Percentiles rank a stretch among this genome's conserved stretches.
phyloP scores from a whole-genome alignment of 1,140 invertebrate species.

The Scaptomyza hsui region DNA sequence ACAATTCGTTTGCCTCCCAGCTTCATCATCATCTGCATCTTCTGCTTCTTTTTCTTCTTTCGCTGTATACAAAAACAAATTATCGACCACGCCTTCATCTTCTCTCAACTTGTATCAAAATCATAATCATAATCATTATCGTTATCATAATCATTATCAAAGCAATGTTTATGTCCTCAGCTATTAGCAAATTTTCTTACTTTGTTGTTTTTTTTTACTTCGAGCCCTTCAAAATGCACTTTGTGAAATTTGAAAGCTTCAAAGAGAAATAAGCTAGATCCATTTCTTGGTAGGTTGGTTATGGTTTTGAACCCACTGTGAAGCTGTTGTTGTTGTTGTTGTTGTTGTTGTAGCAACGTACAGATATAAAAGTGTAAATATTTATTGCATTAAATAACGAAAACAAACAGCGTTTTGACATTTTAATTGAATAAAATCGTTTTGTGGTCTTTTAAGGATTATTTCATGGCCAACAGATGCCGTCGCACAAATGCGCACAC shows the following conservation, averaged over 20 bases:
- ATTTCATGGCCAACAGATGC: conserved; percentile 73
- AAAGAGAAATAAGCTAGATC: too few species aligned
- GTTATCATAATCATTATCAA: conserved; percentile 63
- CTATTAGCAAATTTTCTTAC: background rate
- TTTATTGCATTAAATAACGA: conserved; percentile 79
- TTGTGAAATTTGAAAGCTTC: background rate
- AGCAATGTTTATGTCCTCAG: conserved; percentile 58
- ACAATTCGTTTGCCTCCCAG: conserved; percentile 45
- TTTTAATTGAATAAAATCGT: conserved; percentile 82
- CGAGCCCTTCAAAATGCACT: conserved; percentile 28
- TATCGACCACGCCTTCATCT: conserved; percentile 53
- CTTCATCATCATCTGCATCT: conserved; percentile 15
- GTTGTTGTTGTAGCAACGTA: conserved; percentile 2
- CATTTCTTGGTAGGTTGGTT: background rate
- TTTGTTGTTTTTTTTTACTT: background rate
- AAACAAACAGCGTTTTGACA: conserved; percentile 80
- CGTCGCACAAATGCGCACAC: background rate
- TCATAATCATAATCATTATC: conserved; percentile 71
- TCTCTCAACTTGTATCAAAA: conserved; percentile 10
- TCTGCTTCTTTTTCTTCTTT: conserved; percentile 3
- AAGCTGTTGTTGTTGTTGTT: background rate
- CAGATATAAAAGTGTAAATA: conserved; percentile 69
- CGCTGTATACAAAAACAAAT: conserved; percentile 61
- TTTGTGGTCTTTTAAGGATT: conserved; percentile 81
- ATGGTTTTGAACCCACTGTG: background rate